Evolutionary conservation across 2,113 vertebrate species (phyloP), one percentile per base, ranked within the genome.

Genomic region (Xenopus tropicalis): DNA sequence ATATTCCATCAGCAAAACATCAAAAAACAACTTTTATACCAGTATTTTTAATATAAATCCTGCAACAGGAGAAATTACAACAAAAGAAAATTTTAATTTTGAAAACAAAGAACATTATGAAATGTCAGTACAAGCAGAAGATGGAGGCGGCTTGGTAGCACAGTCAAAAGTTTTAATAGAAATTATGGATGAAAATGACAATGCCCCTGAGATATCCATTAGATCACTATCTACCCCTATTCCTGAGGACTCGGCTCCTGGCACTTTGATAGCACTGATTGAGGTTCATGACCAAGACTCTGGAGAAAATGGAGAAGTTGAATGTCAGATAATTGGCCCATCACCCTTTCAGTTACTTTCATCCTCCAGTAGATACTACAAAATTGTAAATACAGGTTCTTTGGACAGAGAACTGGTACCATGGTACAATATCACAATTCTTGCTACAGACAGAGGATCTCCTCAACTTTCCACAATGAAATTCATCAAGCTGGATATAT

Each of bases 331-430:
- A 65, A 79, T 84, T 10, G 78, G 70, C 9, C 72, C 78, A 14
- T 44, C 84, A 10, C 88, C 89, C 44, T 91, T 93, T 78, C 85
- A 75, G 58, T 76, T 93, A n/a, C 46, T 87, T 25, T 75, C 66
- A 0, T 90, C 87, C 0, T 78, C 87, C 57, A 82, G 52, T 51
- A 90, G 84, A 21, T 88, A 84, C 7, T 90, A 88, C 62, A 91
- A 85, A 62, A 54, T 93, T 22, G 69, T 88, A 51, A 96, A 93
- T 0, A 93, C 88, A 0, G 91, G 89, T 20, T 81, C 88, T 0
- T 81, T 98, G 79, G 96, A 98, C 80, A 84, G 95, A 23, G 96
- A 98, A 77, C 72, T 43, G 0, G 85, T 86, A 57, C 78, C 88
- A 0, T 90, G 95, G 46, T 58, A 70, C n/a, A 66, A 58, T 19